Base-by-base conservation (phyloP, 2,888 invertebrate species). In the Esperia sulphurella region DNA sequence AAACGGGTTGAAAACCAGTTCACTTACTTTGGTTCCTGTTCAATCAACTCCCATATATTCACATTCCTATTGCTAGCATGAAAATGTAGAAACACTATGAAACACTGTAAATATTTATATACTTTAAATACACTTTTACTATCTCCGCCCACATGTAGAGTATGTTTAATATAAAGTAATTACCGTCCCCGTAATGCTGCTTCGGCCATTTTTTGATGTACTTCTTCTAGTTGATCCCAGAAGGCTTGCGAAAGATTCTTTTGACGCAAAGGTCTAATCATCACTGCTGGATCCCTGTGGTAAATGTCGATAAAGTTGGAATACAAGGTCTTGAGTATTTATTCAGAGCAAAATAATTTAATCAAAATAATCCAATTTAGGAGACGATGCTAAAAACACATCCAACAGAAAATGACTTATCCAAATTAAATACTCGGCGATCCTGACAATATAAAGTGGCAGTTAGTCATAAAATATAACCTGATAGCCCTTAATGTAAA, bases 251-350 rank as follows among this genome's bases (percentile, higher is more conserved):
- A 90, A 12, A 95, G 79, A 64, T 91, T 91, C 60, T 92, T 90
- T 65, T 94, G 92, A 1, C 94, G 91, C 46, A 94, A 79, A 0
- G 93, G 91, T 60, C 91, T 79, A 10, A 94, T 90, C 63, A 74
- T 75, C 5, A 79, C 60, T 42, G 75, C 61, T 1, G 82, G 83
- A 48, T 91, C 81, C 44, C 90, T 90, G 63, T 33, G 12, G 14
- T n/a, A 21, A 29, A n/a, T 35, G 21, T 21, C 21, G 5, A 21
- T 21, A 21, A 37, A 14, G 42, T 48, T 43, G 47, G 8, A 7
- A 1, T 21, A 21, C 21, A 21, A 21, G 21, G 21, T 21, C 5
- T 21, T 21, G n/a, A n/a, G n/a, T n/a, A n/a, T n/a, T n/a, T n/a
- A n/a, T n/a, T n/a, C n/a, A n/a, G n/a, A n/a, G n/a, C n/a, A n/a